phyloP scores from a whole-genome alignment of 53 echinoderm and acorn worm species.

The Apostichopus leukothele region DNA sequence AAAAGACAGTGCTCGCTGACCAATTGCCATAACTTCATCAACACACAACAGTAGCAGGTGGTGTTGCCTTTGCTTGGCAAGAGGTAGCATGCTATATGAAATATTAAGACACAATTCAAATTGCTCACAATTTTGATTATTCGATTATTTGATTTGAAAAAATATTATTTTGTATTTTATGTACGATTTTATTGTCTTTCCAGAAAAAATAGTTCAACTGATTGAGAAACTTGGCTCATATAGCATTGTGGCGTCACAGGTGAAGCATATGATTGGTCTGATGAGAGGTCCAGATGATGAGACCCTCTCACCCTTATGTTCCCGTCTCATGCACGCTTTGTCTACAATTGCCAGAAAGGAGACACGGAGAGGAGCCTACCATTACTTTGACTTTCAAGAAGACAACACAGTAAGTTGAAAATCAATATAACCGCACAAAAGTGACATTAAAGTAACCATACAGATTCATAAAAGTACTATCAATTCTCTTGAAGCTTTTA shows the following conservation, averaged over 20 bases:
- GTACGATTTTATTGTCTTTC: neutral
- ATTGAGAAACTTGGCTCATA: constrained; percentile 85
- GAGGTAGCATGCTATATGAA: no score
- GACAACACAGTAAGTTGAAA: constrained; percentile 68
- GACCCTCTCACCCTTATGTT: constrained; percentile 71
- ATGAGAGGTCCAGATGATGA: constrained; percentile 84
- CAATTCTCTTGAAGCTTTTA: no score
- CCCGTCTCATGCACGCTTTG: constrained; percentile 78
- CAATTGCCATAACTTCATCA: no score
- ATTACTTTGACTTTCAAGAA: constrained; percentile 98
- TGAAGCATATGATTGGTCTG: constrained; percentile 86
- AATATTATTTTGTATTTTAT: no score
- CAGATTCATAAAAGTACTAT: no score
- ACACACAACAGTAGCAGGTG: no score
- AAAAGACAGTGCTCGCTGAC: no score
- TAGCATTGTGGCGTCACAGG: constrained; percentile 87
- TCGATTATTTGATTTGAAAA: no score
- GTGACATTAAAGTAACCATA: no score
- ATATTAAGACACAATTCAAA: neutral
- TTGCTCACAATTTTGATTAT: no score
- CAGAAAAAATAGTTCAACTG: constrained; percentile 85
- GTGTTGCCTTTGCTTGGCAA: no score
- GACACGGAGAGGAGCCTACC: constrained; percentile 81
- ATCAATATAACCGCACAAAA: neutral
- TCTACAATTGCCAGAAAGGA: constrained; percentile 92